Conservation (phyloP, 2,797 vertebrate species). For the Remorina albescens region DNA sequence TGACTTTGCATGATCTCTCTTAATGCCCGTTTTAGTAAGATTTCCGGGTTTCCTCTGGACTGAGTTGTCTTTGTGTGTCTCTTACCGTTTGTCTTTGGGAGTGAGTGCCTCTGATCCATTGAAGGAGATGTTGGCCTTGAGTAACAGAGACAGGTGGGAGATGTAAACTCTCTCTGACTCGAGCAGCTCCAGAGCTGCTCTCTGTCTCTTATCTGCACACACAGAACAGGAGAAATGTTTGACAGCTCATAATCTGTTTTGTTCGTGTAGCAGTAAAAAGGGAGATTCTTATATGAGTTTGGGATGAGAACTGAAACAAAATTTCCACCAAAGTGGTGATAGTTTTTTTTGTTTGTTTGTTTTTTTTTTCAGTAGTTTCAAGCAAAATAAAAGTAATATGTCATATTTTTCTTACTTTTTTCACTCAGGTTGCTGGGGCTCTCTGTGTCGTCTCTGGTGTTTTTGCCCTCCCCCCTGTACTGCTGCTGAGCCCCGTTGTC, state of each 20-base stretch:
- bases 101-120: slow-evolving; percentile 91
- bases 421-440: slow-evolving; percentile 85
- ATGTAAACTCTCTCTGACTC: slow-evolving; percentile 97
- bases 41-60: not conserved
- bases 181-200: slow-evolving; percentile 92
- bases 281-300: not conserved
- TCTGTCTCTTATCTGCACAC: slow-evolving; percentile 90
- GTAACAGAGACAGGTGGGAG: slow-evolving; percentile 92
- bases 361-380: too few species aligned
- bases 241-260: not conserved
- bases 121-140: slow-evolving; percentile 95
- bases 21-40: not conserved
- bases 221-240: slow-evolving; percentile 22
- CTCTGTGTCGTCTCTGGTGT: slow-evolving; percentile 86
- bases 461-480: slow-evolving; percentile 87
- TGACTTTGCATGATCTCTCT: not conserved
- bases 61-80: not conserved
- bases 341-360: too few species aligned
- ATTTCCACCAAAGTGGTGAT: not conserved
- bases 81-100: slow-evolving; percentile 93
- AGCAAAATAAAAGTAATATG: not conserved
- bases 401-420: slow-evolving; percentile 73
- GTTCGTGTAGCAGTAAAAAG: not conserved
- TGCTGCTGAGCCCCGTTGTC: slow-evolving; percentile 76
- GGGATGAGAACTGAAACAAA: too few species aligned